A percentile compares a stretch with the other conserved stretches of the same genome.
phyloP scores from a whole-genome alignment of 2,113 vertebrate species.

The Hippocampus guttulatus region DNA sequence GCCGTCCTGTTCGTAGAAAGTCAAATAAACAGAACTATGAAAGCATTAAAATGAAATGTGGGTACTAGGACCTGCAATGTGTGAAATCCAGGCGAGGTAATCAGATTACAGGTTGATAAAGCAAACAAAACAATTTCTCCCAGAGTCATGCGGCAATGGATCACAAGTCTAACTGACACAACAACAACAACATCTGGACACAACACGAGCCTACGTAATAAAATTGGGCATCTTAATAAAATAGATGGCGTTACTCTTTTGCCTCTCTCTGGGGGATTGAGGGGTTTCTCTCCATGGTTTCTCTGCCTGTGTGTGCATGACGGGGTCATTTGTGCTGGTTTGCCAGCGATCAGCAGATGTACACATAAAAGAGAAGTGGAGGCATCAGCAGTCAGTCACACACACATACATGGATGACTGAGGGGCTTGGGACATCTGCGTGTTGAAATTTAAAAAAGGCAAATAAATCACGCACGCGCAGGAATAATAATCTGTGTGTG shows the following conservation, averaged over 20 bases:
- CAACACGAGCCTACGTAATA: neutral
- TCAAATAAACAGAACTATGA: neutral
- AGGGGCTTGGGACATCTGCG: constrained; percentile 45
- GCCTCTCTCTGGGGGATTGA: neutral
- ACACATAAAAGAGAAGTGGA: constrained; percentile 45
- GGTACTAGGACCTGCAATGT: too few species aligned
- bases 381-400: constrained; percentile 40
- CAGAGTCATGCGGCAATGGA: neutral
- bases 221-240: constrained; percentile 16
- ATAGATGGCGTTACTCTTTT: neutral
- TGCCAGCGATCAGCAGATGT: constrained; percentile 49
- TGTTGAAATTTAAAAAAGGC: constrained; percentile 44
- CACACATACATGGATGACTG: constrained; percentile 22
- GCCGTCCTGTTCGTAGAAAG: too few species aligned
- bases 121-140: too few species aligned
- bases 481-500: constrained; percentile 25
- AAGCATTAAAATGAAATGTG: neutral
- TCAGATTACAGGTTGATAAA: too few species aligned
- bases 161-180: neutral
- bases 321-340: constrained; percentile 49
- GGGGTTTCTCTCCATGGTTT: neutral
- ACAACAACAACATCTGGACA: neutral
- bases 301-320: constrained; percentile 4
- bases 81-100: too few species aligned
- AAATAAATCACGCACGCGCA: constrained; percentile 32